A percentile compares a stretch with the other conserved stretches of the same genome.
These are phyloP conservation scores for Anabacerthia variegaticeps DNA, from an alignment of 2,797 vertebrate species.

Conservation along the genomic window DNA sequence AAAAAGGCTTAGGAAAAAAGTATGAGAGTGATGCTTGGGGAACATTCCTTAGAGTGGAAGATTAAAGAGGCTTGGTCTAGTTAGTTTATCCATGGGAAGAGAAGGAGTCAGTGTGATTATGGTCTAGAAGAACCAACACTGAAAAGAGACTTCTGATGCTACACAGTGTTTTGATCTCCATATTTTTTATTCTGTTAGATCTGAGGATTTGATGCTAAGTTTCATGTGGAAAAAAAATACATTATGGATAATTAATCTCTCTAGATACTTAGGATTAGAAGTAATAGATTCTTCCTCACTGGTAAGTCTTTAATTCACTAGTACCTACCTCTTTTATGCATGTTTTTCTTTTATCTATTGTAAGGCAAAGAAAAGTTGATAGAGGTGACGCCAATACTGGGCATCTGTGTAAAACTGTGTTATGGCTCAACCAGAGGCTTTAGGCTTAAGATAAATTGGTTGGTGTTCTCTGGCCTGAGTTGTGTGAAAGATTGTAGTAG, in stretches of 20 bases:
- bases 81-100: neutral
- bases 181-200: slow-evolving; percentile 39
- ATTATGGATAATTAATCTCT: neutral
- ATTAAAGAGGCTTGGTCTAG: neutral
- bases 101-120: neutral
- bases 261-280: neutral
- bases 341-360: neutral
- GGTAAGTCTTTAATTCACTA: neutral
- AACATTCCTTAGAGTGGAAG: neutral
- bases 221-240: neutral
- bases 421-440: neutral
- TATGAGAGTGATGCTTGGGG: neutral
- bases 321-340: neutral
- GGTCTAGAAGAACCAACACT: neutral
- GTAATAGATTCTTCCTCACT: neutral
- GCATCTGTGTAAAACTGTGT: neutral
- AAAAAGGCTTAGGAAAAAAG: neutral
- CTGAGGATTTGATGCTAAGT: neutral
- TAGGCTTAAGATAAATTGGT: neutral
- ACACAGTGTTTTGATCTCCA: neutral
- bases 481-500: neutral
- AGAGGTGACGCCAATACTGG: neutral
- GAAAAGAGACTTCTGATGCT: neutral
- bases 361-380: neutral
- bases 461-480: neutral